These are phyloP conservation scores for Macroramphosus scolopax DNA, from an alignment of 2,797 vertebrate genomes.

Conservation along the genomic window DNA sequence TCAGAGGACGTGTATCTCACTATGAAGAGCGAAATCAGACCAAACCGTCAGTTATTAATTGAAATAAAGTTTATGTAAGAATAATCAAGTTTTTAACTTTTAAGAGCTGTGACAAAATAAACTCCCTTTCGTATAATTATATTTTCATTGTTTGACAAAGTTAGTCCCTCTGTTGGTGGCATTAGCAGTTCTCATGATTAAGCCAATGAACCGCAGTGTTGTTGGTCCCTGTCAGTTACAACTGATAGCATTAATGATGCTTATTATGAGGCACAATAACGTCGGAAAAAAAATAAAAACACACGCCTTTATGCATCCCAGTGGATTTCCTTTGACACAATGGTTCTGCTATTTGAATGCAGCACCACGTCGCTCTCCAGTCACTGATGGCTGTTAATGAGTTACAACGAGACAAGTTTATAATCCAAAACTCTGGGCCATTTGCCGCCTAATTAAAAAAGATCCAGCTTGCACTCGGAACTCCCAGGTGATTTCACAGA, in stretches of 20 bases:
- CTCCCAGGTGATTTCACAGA: constrained; percentile 56
- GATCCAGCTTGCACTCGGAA: constrained; percentile 41
- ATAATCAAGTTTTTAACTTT: neutral
- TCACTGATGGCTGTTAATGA: constrained; percentile 31
- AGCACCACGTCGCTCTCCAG: constrained; percentile 1
- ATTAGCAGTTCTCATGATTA: too few species aligned
- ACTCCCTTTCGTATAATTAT: constrained; percentile 4
- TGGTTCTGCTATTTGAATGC: constrained; percentile 25
- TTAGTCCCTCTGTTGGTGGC: too few species aligned
- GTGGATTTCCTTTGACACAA: constrained; percentile 32
- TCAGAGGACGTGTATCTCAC: constrained; percentile 18
- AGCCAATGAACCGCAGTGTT: too few species aligned
- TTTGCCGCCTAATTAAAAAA: constrained; percentile 64
- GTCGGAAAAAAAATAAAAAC: constrained; percentile 58
- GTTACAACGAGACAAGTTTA: constrained; percentile 50
- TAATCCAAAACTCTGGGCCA: constrained; percentile 31
- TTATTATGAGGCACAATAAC: too few species aligned
- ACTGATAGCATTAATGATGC: too few species aligned
- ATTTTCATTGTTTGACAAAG: neutral
- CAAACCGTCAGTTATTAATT: constrained; percentile 7
- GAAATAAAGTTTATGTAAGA: neutral
- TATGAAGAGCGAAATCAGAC: neutral
- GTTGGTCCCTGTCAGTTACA: constrained; percentile 13
- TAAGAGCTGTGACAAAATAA: neutral
- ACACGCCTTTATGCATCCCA: constrained; percentile 39